Conservation (phyloP, 2,113 vertebrate species). For the Oncorhynchus masou region DNA sequence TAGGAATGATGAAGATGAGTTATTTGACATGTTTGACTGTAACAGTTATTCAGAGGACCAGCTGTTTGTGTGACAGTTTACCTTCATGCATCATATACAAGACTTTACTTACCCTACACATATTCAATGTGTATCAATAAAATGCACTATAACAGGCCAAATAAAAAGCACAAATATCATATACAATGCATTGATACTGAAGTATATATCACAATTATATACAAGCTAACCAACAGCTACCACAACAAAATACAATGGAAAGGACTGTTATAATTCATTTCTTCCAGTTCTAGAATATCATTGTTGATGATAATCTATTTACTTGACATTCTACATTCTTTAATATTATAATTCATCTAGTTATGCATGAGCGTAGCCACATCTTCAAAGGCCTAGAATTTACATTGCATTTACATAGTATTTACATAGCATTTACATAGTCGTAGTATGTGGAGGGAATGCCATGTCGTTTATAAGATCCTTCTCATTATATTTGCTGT, state of each 20-base stretch:
- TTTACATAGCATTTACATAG: too few relatives aligned
- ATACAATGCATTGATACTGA: constrained; percentile 28
- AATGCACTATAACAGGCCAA: constrained; percentile 65
- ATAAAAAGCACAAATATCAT: constrained; percentile 63
- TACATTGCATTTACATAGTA: too few relatives aligned
- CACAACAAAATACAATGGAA: constrained; percentile 46
- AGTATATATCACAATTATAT: constrained; percentile 9
- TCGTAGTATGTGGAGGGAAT: too few relatives aligned
- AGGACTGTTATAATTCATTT: constrained; percentile 7
- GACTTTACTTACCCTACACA: background rate
- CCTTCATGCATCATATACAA: background rate
- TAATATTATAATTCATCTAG: background rate
- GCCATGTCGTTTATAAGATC: constrained; percentile 1
- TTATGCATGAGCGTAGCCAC: too few relatives aligned
- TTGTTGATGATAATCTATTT: background rate
- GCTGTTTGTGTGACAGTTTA: constrained; percentile 21
- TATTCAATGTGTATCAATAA: constrained; percentile 57
- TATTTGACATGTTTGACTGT: constrained; percentile 37
- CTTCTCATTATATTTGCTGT: constrained; percentile 51
- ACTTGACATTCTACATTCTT: background rate
- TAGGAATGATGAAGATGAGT: constrained; percentile 31
- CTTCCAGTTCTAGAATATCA: constrained; percentile 30
- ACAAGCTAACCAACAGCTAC: constrained; percentile 22
- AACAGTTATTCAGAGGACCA: constrained; percentile 39
- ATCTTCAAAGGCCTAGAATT: too few relatives aligned